phyloP scores from a whole-genome alignment of 2,113 vertebrate species.

The Entelurus aequoreus region DNA sequence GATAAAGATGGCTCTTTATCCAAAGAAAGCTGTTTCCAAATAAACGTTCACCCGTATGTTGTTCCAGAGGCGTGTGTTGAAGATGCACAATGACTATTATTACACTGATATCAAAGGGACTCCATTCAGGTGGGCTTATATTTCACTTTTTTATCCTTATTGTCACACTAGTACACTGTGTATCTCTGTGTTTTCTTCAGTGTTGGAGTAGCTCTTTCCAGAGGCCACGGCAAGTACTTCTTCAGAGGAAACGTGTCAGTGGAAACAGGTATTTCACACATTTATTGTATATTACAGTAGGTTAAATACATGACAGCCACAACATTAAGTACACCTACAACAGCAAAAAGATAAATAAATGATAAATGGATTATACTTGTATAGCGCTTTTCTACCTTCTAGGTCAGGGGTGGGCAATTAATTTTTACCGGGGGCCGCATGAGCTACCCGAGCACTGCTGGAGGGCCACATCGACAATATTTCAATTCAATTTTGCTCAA shows the following conservation, averaged over 20 bases:
- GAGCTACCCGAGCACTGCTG: too few species aligned
- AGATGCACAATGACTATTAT: slow-evolving; percentile 99
- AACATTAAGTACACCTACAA: too few species aligned
- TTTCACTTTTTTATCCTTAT: background rate
- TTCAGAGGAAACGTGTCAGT: slow-evolving; percentile 94
- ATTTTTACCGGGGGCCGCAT: too few species aligned
- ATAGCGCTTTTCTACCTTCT: too few species aligned
- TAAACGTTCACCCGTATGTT: slow-evolving; percentile 15
- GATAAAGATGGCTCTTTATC: slow-evolving; percentile 17
- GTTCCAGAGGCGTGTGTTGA: slow-evolving; percentile 89
- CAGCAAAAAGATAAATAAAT: too few species aligned
- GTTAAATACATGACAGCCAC: too few species aligned
- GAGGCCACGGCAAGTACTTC: slow-evolving; percentile 95
- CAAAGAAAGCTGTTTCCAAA: background rate
- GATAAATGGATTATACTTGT: too few species aligned
- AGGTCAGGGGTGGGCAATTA: too few species aligned
- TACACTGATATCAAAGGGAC: slow-evolving; percentile 98
- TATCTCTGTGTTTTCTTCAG: slow-evolving; percentile 64
- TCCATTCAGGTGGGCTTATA: slow-evolving; percentile 84
- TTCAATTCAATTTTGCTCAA: too few species aligned
- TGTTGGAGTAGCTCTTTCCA: slow-evolving; percentile 92
- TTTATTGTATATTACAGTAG: background rate
- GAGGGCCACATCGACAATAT: too few species aligned
- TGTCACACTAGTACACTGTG: background rate
- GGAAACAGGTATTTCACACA: slow-evolving; percentile 80